These are phyloP conservation scores for Morinoia aosen DNA, from an alignment of 2,888 invertebrate species.

Conservation along the genomic window DNA sequence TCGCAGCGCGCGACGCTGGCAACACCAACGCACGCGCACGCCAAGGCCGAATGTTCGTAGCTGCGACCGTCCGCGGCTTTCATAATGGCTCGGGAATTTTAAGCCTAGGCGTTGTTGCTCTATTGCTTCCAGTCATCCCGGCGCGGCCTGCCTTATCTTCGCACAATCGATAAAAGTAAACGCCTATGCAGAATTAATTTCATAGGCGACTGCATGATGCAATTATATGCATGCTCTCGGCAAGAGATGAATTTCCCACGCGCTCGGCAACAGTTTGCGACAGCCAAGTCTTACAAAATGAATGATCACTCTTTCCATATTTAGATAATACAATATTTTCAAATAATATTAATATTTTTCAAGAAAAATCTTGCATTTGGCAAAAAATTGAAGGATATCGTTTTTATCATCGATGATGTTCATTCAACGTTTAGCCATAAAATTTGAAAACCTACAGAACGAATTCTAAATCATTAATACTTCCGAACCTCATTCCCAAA, in stretches of 20 bases:
- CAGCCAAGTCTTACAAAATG: background rate
- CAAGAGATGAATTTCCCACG: background rate
- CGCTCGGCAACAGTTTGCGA: background rate
- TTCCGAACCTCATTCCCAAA: background rate
- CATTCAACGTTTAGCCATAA: no score
- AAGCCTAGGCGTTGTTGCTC: constrained; percentile 6
- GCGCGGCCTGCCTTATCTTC: background rate
- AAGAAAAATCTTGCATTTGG: no score
- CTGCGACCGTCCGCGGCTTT: background rate
- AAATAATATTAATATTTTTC: background rate
- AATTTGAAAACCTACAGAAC: no score
- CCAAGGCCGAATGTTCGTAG: background rate
- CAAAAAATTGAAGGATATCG: no score
- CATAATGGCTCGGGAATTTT: background rate
- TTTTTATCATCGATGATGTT: no score
- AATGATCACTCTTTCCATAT: background rate
- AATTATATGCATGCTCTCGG: background rate
- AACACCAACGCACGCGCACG: background rate
- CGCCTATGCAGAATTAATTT: background rate
- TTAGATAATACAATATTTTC: background rate
- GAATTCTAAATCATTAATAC: background rate
- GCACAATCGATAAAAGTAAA: background rate
- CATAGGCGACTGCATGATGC: background rate
- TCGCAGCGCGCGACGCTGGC: background rate
- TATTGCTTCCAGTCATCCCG: background rate